Conservation (phyloP, 2,113 vertebrate genomes). For the Alosa alosa region DNA sequence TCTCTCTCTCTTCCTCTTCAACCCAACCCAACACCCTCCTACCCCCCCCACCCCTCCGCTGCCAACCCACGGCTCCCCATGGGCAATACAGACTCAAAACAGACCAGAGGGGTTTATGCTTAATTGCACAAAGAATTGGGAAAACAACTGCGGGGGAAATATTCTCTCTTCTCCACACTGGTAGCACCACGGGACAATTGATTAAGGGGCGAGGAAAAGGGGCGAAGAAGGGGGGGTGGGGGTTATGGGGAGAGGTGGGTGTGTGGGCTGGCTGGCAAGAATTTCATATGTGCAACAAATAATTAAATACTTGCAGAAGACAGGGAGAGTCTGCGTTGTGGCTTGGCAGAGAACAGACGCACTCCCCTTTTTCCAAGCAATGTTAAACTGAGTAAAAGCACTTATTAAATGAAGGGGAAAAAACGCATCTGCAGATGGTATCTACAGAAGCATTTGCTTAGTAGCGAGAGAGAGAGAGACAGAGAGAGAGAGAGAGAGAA, state of each 20-base stretch:
- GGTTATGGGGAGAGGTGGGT: not conserved
- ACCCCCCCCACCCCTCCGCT: not conserved
- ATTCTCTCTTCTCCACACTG: slow-evolving; percentile 29
- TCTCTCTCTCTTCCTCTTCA: not conserved
- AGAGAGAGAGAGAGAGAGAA: not conserved
- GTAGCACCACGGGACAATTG: slow-evolving; percentile 18
- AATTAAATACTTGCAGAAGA: slow-evolving; percentile 6
- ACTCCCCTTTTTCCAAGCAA: not conserved
- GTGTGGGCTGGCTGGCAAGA: not conserved
- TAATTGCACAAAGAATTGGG: slow-evolving; percentile 58
- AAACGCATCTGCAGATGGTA: not conserved
- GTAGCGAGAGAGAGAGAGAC: not conserved
- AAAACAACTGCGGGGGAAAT: slow-evolving; percentile 27
- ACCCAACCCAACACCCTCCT: not conserved
- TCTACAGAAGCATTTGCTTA: not conserved
- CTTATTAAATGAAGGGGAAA: not conserved
- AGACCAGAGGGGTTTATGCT: slow-evolving; percentile 50
- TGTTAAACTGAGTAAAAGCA: slow-evolving; percentile 9
- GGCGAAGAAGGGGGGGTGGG: not conserved
- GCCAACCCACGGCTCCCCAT: slow-evolving; percentile 52
- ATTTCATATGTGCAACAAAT: slow-evolving; percentile 26
- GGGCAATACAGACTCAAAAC: slow-evolving; percentile 46
- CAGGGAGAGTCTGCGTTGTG: not conserved
- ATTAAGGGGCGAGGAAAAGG: not conserved
- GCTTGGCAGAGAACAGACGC: not conserved